Conservation (phyloP, 2,888 invertebrate genomes). For the Lepidochitona cinerea region DNA sequence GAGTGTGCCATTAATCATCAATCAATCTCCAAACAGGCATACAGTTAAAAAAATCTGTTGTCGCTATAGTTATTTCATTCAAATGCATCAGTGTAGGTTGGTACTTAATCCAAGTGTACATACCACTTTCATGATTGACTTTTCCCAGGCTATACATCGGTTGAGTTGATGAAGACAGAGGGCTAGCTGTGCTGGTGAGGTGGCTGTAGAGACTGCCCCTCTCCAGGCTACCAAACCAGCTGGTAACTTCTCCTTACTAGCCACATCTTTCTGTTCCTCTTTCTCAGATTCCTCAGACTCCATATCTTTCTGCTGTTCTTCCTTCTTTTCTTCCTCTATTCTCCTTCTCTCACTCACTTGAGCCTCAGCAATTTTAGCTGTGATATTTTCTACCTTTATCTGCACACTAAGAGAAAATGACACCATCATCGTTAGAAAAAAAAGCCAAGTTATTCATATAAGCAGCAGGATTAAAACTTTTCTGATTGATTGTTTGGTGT, state of each 20-base stretch:
- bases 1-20: too few relatives aligned
- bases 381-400: slow-evolving; percentile 55
- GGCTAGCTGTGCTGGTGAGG: slow-evolving; percentile 90
- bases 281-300: slow-evolving; percentile 30
- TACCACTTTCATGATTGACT: slow-evolving; percentile 99
- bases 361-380: slow-evolving; percentile 20
- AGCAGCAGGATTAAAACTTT: too few relatives aligned
- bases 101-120: too few relatives aligned
- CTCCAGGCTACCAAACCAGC: slow-evolving; percentile 86
- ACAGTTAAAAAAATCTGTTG: too few relatives aligned
- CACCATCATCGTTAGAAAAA: too few relatives aligned
- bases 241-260: slow-evolving; percentile 73
- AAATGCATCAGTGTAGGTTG: too few relatives aligned
- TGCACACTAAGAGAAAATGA: slow-evolving; percentile 52
- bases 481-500: too few relatives aligned
- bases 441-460: too few relatives aligned
- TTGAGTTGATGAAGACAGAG: slow-evolving; percentile 92
- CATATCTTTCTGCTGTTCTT: slow-evolving; percentile 25
- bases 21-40: too few relatives aligned
- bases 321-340: slow-evolving; percentile 30
- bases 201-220: slow-evolving; percentile 86
- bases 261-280: slow-evolving; percentile 32
- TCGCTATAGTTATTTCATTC: too few relatives aligned
- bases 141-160: slow-evolving; percentile 96
- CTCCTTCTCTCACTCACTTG: slow-evolving; percentile 19